Evolutionary conservation across 2,113 vertebrate species (phyloP), one percentile per base, ranked within the genome.

Genomic region (Tiliqua scincoides): DNA sequence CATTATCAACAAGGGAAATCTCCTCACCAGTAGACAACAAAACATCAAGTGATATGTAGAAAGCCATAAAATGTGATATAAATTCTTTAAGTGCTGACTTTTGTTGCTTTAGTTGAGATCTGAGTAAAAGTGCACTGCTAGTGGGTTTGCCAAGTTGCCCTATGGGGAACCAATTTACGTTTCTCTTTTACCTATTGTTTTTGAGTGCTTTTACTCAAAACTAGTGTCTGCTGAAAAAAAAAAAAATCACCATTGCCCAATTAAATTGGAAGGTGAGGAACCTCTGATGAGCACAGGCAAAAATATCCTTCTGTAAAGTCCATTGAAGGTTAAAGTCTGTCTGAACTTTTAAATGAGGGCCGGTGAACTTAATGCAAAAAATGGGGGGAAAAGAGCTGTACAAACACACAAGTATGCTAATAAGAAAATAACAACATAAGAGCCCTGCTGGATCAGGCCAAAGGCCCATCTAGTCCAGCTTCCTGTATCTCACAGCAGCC

Each of bases 1-100:
- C 89, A 89, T 93, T 93, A 90, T 89, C 94, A 96, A 84, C 93
- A 90, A 93, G 94, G 93, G 94, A 95, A 94, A 94, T 95, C 86
- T 96, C 87, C 92, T 87, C 74, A 93, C 30, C 40, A 89, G 85
- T 83, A 93, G 94, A 93, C 73, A 93, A 91, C 80, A 87, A 95
- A 94, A 90, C 77, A 93, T 87, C 32, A 90, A 92, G 43, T 90
- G 81, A 94, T 95, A 76, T 85, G 87, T 88, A 87, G 85, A 91
- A 95, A 95, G 88, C 94, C 48, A 93, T 93, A 94, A 93, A 94
- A 94, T 94, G 90, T 88, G 59, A 77, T 93, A 92, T 87, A 93
- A 93, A 92, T 94, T 96, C 91, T 90, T 93, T 94, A 94, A 92
- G 25, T 93, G 59, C 61, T 93, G 88, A 93, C 90, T 95, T 82